Evolutionary conservation across 2,113 vertebrate genomes (phyloP).

Genomic region (Bubalus kerabau): DNA sequence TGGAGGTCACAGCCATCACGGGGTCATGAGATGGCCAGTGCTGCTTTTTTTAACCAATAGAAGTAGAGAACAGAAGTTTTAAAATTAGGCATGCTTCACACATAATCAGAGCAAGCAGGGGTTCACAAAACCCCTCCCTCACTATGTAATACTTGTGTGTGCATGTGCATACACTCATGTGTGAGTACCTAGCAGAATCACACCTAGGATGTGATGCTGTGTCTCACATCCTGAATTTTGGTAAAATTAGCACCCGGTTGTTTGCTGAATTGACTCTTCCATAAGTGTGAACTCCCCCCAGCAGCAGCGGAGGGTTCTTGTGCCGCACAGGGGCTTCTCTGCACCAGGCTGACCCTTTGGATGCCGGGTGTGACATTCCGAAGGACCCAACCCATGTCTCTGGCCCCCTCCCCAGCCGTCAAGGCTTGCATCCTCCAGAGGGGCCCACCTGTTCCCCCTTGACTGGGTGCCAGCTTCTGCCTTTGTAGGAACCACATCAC

Average conservation of each 20-base stretch:
- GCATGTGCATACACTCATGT: neutral
- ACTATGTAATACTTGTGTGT: neutral
- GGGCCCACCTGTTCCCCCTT: rapidly evolving
- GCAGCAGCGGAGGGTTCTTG: rapidly evolving
- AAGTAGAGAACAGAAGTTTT: neutral
- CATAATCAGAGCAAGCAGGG: neutral
- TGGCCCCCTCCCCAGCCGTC: rapidly evolving
- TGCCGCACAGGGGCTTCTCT: neutral
- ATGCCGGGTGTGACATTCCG: rapidly evolving
- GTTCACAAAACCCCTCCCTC: neutral
- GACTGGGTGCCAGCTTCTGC: neutral
- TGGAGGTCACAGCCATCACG: neutral
- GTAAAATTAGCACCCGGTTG: neutral
- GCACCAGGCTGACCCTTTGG: neutral
- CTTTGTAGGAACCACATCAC: rapidly evolving
- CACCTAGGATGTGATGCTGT: neutral
- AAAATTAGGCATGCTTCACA: neutral
- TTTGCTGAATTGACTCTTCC: neutral
- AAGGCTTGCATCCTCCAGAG: rapidly evolving
- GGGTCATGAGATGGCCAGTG: neutral
- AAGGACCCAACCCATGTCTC: neutral
- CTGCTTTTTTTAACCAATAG: neutral
- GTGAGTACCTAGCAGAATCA: neutral
- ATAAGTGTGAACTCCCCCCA: rapidly evolving
- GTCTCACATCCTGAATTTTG: too few species aligned